These are phyloP conservation scores for Phalloptychus januarius DNA, from an alignment of 2,797 vertebrate species.

Conservation along the genomic window DNA sequence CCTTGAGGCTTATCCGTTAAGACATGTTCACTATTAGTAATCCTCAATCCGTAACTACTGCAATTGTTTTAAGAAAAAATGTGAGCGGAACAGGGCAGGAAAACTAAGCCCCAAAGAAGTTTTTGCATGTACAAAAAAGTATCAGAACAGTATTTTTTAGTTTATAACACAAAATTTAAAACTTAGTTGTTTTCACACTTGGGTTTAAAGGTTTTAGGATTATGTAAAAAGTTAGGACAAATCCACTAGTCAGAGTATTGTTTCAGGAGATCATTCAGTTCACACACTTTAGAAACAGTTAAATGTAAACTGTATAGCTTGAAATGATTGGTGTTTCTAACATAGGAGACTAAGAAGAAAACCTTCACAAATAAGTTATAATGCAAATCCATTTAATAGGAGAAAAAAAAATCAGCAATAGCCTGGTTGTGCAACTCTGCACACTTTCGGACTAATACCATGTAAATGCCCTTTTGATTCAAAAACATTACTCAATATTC, in stretches of 20 bases:
- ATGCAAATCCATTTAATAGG: background rate
- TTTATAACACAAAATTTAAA: background rate
- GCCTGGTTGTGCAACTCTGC: background rate
- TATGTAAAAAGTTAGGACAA: slow-evolving; percentile 24
- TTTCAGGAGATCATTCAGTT: slow-evolving; percentile 14
- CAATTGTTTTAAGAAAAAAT: slow-evolving; percentile 37
- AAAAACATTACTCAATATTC: background rate
- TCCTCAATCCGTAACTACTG: slow-evolving; percentile 71
- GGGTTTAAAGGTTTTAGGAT: background rate
- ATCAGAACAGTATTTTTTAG: slow-evolving; percentile 1
- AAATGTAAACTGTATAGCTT: background rate
- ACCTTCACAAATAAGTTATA: background rate
- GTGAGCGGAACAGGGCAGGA: slow-evolving; percentile 3
- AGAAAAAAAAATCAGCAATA: background rate
- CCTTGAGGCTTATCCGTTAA: slow-evolving; percentile 79
- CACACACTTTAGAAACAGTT: slow-evolving; percentile 3
- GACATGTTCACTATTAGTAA: slow-evolving; percentile 75
- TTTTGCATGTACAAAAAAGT: background rate
- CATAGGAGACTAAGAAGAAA: background rate
- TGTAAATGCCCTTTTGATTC: background rate
- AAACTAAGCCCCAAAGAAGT: background rate
- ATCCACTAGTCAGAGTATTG: slow-evolving; percentile 18
- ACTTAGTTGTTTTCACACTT: background rate
- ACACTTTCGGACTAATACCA: background rate
- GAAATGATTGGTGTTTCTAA: background rate